phyloP scores from a whole-genome alignment of 2,888 invertebrate species.

The Mesoligia furuncula region DNA sequence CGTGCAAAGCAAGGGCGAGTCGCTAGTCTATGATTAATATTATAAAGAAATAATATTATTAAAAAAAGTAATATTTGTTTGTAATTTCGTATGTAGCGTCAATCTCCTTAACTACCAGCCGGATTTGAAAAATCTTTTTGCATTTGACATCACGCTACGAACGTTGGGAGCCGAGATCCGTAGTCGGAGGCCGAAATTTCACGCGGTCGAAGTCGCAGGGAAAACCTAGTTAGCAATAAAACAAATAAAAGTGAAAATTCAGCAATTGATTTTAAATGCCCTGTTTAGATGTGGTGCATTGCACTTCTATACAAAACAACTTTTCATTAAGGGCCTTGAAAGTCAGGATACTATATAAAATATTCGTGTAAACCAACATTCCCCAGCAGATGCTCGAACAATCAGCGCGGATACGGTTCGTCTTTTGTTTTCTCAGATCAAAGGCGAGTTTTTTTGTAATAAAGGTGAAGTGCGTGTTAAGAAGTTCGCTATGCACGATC shows the following conservation, averaged over 20 bases:
- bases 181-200: no score
- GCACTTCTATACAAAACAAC: neutral
- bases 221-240: neutral
- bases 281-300: neutral
- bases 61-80: no score
- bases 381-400: constrained; percentile 53
- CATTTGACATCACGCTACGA: no score
- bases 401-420: constrained; percentile 40
- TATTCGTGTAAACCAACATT: constrained; percentile 26
- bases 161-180: no score
- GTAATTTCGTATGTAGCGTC: no score
- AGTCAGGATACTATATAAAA: constrained; percentile 6
- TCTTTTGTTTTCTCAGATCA: constrained; percentile 72
- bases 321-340: neutral
- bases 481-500: constrained; percentile 71
- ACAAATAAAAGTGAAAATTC: neutral
- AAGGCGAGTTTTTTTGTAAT: constrained; percentile 75
- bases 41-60: no score
- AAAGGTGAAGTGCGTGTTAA: constrained; percentile 79
- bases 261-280: neutral
- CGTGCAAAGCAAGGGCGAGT: neutral
- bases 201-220: no score
- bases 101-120: no score
- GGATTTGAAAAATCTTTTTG: no score
- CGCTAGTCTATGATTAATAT: neutral